Percentiles rank a stretch among this genome's conserved stretches.
phyloP scores from a whole-genome alignment of 1,140 invertebrate genomes.

The Drosophila littoralis region DNA sequence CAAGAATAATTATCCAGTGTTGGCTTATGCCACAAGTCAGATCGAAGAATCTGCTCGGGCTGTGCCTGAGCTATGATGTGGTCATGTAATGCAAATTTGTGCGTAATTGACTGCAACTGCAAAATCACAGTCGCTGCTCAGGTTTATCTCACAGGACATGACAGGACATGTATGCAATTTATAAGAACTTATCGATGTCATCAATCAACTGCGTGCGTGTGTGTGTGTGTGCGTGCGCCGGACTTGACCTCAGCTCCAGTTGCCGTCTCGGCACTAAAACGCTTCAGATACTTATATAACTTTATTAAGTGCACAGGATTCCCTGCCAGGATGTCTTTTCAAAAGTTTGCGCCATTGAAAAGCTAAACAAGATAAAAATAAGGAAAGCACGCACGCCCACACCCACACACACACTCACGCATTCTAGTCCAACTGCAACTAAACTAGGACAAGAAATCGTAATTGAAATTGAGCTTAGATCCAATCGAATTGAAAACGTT shows the following conservation, averaged over 20 bases:
- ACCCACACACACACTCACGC: background rate
- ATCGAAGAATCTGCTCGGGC: background rate
- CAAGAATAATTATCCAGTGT: conserved; percentile 58
- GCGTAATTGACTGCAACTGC: conserved; percentile 47
- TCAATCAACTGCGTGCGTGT: conserved; percentile 64
- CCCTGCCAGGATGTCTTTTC: conserved; percentile 27
- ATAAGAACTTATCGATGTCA: conserved; percentile 82
- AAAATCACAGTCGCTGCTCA: conserved; percentile 12
- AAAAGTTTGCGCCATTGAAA: conserved; percentile 5
- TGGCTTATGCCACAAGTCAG: conserved; percentile 27
- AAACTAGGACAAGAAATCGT: background rate
- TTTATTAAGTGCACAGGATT: conserved; percentile 62
- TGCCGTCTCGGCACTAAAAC: conserved; percentile 16
- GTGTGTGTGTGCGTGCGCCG: background rate
- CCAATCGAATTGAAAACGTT: conserved; percentile 17
- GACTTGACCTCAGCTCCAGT: conserved; percentile 41
- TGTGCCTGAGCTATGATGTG: conserved; percentile 12
- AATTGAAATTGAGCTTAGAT: conserved; percentile 54
- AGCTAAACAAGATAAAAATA: conserved; percentile 12
- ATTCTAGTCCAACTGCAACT: background rate
- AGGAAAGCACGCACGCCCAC: background rate
- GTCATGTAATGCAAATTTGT: conserved; percentile 45
- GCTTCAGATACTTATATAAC: conserved; percentile 47
- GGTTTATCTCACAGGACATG: conserved; percentile 25
- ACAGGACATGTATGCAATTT: conserved; percentile 58